These are phyloP conservation scores for Bovichtus variegatus DNA, from an alignment of 2,797 vertebrate genomes.

Conservation along the genomic window DNA sequence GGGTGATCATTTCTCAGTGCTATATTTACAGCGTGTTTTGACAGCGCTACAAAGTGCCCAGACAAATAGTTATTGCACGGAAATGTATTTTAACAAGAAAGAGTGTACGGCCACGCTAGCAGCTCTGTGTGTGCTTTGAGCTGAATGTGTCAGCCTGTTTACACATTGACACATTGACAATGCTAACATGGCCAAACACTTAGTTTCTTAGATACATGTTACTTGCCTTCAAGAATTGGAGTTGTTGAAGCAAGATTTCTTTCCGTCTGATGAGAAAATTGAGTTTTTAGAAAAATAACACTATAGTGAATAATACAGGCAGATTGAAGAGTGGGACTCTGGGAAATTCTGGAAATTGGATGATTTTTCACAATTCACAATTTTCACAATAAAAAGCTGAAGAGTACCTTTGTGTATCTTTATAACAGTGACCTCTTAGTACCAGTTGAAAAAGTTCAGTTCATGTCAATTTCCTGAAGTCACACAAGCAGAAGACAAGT, in stretches of 20 bases:
- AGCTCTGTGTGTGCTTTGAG: not conserved
- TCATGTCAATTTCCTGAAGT: slow-evolving; percentile 38
- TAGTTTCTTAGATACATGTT: not conserved
- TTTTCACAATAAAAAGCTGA: no score
- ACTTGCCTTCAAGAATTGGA: not conserved
- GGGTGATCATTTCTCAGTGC: not conserved
- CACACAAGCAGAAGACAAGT: slow-evolving; percentile 54
- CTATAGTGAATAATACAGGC: not conserved
- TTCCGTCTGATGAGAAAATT: not conserved
- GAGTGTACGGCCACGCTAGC: no score
- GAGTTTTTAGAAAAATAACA: not conserved
- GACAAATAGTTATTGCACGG: not conserved
- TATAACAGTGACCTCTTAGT: slow-evolving; percentile 44
- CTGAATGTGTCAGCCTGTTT: no score
- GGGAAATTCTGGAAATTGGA: not conserved
- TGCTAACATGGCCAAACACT: not conserved
- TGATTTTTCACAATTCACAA: slow-evolving; percentile 3
- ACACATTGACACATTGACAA: not conserved
- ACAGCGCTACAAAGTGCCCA: not conserved
- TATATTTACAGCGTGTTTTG: not conserved
- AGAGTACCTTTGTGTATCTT: slow-evolving; percentile 31
- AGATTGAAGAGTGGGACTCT: not conserved
- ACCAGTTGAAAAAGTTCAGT: slow-evolving; percentile 7
- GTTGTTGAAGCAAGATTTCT: not conserved
- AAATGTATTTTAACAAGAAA: not conserved